These are phyloP conservation scores for Sycophila sp. DNA, from an alignment of 1,140 invertebrate species.

Conservation along the genomic window DNA sequence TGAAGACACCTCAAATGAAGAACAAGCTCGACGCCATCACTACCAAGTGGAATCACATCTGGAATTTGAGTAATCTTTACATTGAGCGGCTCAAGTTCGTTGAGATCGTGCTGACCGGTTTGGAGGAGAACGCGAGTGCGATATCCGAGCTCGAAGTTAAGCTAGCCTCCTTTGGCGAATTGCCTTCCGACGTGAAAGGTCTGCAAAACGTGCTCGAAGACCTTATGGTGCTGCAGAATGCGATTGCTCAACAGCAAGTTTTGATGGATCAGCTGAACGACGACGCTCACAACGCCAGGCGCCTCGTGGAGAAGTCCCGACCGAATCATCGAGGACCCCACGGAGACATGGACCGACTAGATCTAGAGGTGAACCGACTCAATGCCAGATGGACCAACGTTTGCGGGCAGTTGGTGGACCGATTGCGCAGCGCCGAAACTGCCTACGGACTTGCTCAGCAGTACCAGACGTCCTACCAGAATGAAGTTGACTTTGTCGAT, in stretches of 20 bases:
- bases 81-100: constrained; percentile 91
- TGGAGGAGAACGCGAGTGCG: constrained; percentile 89
- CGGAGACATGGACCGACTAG: constrained; percentile 90
- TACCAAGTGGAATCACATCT: constrained; percentile 91
- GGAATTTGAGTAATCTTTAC: constrained; percentile 86
- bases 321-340: constrained; percentile 74
- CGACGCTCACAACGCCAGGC: constrained; percentile 86
- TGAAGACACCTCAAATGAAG: constrained; percentile 91
- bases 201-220: constrained; percentile 79
- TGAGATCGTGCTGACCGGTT: constrained; percentile 86
- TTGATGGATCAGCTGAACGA: constrained; percentile 90
- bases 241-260: constrained; percentile 84
- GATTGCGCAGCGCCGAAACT: constrained; percentile 85
- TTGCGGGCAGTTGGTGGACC: constrained; percentile 89
- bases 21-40: constrained; percentile 87
- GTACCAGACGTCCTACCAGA: constrained; percentile 86
- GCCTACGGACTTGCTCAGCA: constrained; percentile 86
- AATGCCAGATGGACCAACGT: constrained; percentile 91
- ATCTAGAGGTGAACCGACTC: constrained; percentile 90
- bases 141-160: constrained; percentile 94
- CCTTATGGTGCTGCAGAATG: constrained; percentile 81
- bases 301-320: constrained; percentile 86
- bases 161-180: constrained; percentile 82
- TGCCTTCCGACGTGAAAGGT: constrained; percentile 83
- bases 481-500: constrained; percentile 89